Percentiles rank a stretch among this genome's conserved stretches.
These are phyloP conservation scores for Craterocephalus amniculus DNA, from an alignment of 2,797 vertebrate species.

Conservation along the genomic window DNA sequence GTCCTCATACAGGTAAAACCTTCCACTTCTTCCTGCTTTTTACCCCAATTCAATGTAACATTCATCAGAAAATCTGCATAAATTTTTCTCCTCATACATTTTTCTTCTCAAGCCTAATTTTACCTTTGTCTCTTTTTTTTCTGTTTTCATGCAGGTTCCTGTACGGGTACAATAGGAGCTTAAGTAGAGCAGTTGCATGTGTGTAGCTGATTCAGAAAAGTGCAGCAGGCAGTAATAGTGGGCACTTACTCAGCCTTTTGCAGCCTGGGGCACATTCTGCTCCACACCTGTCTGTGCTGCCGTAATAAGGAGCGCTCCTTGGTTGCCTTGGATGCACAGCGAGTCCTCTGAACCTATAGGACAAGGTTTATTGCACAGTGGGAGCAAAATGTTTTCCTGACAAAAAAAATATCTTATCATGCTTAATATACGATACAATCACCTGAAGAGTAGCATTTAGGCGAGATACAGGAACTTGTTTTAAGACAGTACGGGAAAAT, in stretches of 20 bases:
- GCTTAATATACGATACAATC: too few species aligned
- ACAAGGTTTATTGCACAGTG: constrained; percentile 55
- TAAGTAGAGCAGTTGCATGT: constrained; percentile 58
- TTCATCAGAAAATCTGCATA: constrained; percentile 38
- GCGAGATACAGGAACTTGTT: too few species aligned
- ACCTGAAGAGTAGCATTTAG: too few species aligned
- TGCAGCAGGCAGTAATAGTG: constrained; percentile 68
- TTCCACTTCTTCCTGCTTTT: not conserved
- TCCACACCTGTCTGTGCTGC: constrained; percentile 92
- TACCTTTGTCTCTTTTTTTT: constrained; percentile 6
- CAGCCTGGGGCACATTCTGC: constrained; percentile 85
- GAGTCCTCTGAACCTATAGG: constrained; percentile 85
- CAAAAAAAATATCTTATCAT: too few species aligned
- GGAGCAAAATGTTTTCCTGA: constrained; percentile 28
- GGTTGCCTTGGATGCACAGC: constrained; percentile 84
- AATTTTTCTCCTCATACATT: constrained; percentile 17
- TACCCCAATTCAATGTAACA: not conserved
- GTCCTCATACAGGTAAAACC: constrained; percentile 10
- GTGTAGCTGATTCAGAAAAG: constrained; percentile 69
- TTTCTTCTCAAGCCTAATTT: constrained; percentile 22
- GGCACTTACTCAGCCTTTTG: constrained; percentile 86
- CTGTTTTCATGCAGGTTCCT: constrained; percentile 48
- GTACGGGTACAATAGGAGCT: constrained; percentile 53
- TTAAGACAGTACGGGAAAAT: too few species aligned
- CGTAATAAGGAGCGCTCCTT: constrained; percentile 88